Evolutionary conservation across 1,140 invertebrate genomes (phyloP).

Genomic region (Psix sp.): DNA sequence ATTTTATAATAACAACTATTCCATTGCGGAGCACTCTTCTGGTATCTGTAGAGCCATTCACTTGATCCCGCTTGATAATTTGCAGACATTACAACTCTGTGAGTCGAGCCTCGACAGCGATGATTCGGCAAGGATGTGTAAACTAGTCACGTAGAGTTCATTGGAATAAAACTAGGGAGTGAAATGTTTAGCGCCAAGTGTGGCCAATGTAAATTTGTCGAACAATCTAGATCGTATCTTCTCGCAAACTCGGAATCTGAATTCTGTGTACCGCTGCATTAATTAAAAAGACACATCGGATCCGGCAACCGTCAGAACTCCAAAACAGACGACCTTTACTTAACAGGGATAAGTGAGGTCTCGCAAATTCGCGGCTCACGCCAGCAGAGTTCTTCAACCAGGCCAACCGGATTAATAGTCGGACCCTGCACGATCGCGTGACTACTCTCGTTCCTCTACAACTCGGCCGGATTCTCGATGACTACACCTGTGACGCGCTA

Average conservation of each 20-base stretch:
- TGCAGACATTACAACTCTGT: constrained; percentile 3
- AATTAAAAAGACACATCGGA: constrained; percentile 53
- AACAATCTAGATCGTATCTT: constrained; percentile 37
- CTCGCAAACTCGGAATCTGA: constrained; percentile 19
- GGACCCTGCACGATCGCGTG: constrained; percentile 47
- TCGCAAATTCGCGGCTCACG: constrained; percentile 40
- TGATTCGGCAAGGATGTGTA: neutral
- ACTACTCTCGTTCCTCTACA: constrained; percentile 39
- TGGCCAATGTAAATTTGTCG: constrained; percentile 37
- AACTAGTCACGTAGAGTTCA: neutral
- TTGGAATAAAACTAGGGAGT: constrained; percentile 16
- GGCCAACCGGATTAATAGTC: constrained; percentile 52
- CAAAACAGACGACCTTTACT: neutral
- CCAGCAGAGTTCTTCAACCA: constrained; percentile 20
- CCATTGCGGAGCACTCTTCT: no score
- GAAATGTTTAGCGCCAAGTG: constrained; percentile 31
- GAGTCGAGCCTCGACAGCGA: neutral
- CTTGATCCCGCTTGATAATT: neutral
- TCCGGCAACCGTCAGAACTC: constrained; percentile 27
- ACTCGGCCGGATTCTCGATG: constrained; percentile 29
- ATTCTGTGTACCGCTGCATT: constrained; percentile 39
- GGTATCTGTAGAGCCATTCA: no score
- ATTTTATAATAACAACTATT: no score
- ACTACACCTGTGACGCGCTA: constrained; percentile 56
- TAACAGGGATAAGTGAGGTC: neutral